Evolutionary conservation across 1,140 invertebrate species (phyloP).

Genomic region (Hylyphantes graminicola): DNA sequence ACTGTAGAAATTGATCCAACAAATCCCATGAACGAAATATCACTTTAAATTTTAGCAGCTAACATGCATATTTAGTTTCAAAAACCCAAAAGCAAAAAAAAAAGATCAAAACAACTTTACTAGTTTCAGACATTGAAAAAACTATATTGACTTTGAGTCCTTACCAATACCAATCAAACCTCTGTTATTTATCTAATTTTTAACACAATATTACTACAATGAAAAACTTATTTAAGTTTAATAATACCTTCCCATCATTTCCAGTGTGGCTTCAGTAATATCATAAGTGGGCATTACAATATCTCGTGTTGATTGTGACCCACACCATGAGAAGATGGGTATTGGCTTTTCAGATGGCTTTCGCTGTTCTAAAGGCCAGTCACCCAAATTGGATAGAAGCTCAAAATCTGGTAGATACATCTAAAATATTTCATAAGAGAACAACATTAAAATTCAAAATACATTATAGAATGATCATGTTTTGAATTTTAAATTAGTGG

Average conservation of each 20-base stretch:
- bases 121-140: not conserved
- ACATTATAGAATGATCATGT: not conserved
- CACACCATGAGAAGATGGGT: constrained; percentile 98
- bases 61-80: too few species aligned
- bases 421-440: constrained; percentile 61
- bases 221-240: not conserved
- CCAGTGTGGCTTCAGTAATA: constrained; percentile 88
- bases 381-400: constrained; percentile 92
- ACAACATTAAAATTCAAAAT: not conserved
- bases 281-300: constrained; percentile 97
- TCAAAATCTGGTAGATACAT: constrained; percentile 84
- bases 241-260: constrained; percentile 87
- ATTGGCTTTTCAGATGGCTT: constrained; percentile 69
- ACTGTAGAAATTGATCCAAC: too few species aligned
- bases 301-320: constrained; percentile 83
- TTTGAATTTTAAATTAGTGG: too few species aligned
- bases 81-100: not conserved
- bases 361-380: constrained; percentile 84
- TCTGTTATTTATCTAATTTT: not conserved
- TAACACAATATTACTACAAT: not conserved
- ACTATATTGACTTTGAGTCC: not conserved
- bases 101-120: not conserved
- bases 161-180: not conserved
- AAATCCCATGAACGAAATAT: too few species aligned
- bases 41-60: too few species aligned